These are phyloP conservation scores for Ichneumon xanthorius DNA, from an alignment of 2,888 invertebrate genomes.

Conservation along the genomic window DNA sequence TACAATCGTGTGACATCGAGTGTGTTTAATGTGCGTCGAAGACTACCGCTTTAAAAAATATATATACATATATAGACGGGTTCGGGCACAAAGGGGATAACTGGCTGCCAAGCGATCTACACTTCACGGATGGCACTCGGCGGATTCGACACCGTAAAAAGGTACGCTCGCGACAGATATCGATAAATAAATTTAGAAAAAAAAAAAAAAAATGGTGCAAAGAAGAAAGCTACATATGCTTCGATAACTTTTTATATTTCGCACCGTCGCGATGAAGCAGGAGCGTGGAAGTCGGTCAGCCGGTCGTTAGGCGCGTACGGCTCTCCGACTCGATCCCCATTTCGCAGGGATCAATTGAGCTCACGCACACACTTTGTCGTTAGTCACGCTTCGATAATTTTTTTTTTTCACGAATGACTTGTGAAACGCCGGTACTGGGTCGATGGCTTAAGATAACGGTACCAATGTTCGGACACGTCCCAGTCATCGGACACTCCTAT, in stretches of 20 bases:
- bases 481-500: too few species aligned
- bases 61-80: constrained; percentile 38
- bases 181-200: constrained; percentile 35
- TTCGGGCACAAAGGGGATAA: constrained; percentile 29
- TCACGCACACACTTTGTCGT: constrained; percentile 54
- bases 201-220: background rate
- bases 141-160: background rate
- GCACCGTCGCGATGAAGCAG: constrained; percentile 12
- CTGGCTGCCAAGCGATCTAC: constrained; percentile 2
- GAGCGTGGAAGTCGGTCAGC: constrained; percentile 60
- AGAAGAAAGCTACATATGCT: background rate
- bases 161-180: constrained; percentile 3
- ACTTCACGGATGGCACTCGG: background rate
- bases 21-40: constrained; percentile 58
- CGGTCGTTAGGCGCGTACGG: constrained; percentile 40
- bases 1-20: constrained; percentile 66
- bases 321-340: constrained; percentile 35
- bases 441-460: background rate
- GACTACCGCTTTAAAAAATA: constrained; percentile 32
- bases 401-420: constrained; percentile 58
- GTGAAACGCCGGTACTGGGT: constrained; percentile 27
- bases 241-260: background rate
- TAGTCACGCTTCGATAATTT: constrained; percentile 62
- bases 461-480: too few species aligned
- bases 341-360: constrained; percentile 44